phyloP scores from a whole-genome alignment of 2,113 vertebrate genomes.

The Rhinolophus sinicus region DNA sequence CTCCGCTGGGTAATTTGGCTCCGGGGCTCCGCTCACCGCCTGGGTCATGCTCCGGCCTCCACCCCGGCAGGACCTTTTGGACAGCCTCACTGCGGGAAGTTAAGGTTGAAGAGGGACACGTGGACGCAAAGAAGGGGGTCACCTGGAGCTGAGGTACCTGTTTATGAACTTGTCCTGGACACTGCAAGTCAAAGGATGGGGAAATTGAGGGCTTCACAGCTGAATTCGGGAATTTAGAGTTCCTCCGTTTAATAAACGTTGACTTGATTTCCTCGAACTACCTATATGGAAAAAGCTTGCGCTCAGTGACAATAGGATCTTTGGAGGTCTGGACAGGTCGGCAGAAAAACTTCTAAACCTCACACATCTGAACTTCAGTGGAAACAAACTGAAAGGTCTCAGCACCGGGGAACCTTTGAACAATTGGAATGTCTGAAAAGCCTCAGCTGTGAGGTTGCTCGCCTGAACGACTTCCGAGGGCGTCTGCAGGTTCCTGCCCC shows the following conservation, averaged over 20 bases:
- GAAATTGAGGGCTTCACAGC: slow-evolving; percentile 89
- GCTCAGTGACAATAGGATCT: slow-evolving; percentile 91
- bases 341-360: slow-evolving; percentile 91
- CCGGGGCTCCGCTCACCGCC: slow-evolving; percentile 87
- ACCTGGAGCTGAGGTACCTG: slow-evolving; percentile 93
- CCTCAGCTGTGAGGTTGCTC: slow-evolving; percentile 91
- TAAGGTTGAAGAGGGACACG: slow-evolving; percentile 81
- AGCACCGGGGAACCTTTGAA: slow-evolving; percentile 92
- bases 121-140: slow-evolving; percentile 94
- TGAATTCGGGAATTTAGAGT: slow-evolving; percentile 91
- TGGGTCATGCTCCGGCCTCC: not conserved
- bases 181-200: slow-evolving; percentile 89
- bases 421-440: slow-evolving; percentile 91
- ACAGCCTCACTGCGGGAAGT: slow-evolving; percentile 82
- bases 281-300: slow-evolving; percentile 92
- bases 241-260: slow-evolving; percentile 92
- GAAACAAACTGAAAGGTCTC: slow-evolving; percentile 92
- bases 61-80: slow-evolving; percentile 79
- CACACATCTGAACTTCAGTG: slow-evolving; percentile 90
- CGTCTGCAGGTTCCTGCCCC: slow-evolving; percentile 88
- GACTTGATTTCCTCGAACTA: slow-evolving; percentile 88
- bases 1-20: slow-evolving; percentile 90
- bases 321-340: slow-evolving; percentile 90
- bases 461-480: slow-evolving; percentile 90
- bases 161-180: slow-evolving; percentile 90